Evolutionary conservation across 2,888 invertebrate genomes (phyloP), one percentile per base, ranked within the genome.

Genomic region (Scotopteryx bipunctaria): DNA sequence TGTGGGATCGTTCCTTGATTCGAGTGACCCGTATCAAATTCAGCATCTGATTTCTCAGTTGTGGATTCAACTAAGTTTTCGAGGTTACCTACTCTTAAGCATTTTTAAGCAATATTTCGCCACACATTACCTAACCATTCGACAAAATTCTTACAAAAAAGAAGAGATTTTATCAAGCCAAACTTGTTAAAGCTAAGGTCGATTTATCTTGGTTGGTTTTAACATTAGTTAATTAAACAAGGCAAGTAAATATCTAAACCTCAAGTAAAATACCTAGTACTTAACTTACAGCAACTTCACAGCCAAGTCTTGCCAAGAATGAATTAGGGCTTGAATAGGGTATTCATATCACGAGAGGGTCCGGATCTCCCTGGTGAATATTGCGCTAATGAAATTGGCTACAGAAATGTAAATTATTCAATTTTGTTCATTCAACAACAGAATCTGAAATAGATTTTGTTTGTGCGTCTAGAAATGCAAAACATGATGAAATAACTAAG

Each of bases 21-120:
- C 29, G 21, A 53, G 47, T 47, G 53, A 42, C 47, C 46, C 46
- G 46, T 42, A 42, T 52, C 42, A 25, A 41, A 42, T 52, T 46
- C 41, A 42, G 46, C 5, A 25, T 36, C 37, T 42, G 41, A 21
- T 51, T 45, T 44, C 43, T 25, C 27, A n/a, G 17, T 14, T 11
- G 40, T 27, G 13, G 17, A 31, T 35, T 35, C 2, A 13, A 19
- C 31, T 0, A 32, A 21, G 19, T 31, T 31, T 19, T n/a, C 19
- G 5, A 25, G 14, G 15, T 13, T 21, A 21, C 21, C 1, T 21
- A n/a, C n/a, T n/a, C n/a, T 21, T 21, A 21, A 21, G 5, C 6
- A 21, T 21, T 21, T 5, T 21, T 6, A 21, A 21, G 5, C 3
- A n/a, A n/a, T n/a, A n/a, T n/a, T n/a, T n/a, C n/a, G n/a, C n/a